These are phyloP conservation scores for Gopherus evgoodei DNA, from an alignment of 2,113 vertebrate species.

Conservation along the genomic window DNA sequence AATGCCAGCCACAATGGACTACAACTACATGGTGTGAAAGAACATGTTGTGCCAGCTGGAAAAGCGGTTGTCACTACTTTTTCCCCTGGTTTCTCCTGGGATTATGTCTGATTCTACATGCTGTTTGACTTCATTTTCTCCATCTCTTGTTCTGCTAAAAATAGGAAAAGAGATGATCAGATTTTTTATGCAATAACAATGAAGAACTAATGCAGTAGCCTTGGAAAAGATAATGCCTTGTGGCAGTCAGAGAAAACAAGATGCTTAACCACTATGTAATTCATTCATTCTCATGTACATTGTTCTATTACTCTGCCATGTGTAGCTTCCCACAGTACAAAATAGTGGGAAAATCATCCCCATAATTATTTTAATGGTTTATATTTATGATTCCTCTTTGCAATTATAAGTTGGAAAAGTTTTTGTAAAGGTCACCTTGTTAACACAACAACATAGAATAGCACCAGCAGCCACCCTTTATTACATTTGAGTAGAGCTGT, in stretches of 20 bases:
- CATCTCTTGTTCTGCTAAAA: neutral
- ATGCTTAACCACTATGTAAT: neutral
- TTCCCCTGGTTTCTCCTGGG: neutral
- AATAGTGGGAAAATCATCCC: neutral
- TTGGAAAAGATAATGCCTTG: neutral
- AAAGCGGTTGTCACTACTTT: fast-evolving
- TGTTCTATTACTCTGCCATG: neutral
- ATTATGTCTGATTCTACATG: neutral
- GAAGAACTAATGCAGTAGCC: neutral
- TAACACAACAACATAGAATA: neutral
- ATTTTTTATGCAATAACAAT: neutral
- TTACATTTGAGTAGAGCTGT: neutral
- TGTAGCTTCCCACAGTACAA: neutral
- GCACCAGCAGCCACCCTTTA: neutral
- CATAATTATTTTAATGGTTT: neutral
- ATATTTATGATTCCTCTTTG: neutral
- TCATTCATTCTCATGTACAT: neutral
- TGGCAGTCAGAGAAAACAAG: neutral
- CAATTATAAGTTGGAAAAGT: neutral
- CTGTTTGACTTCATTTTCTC: neutral
- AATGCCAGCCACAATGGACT: neutral
- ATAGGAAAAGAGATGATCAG: too few species aligned
- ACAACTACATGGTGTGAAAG: fast-evolving
- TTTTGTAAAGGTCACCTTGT: slow-evolving; percentile 17
- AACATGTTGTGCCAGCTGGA: neutral